These are phyloP conservation scores for Dasypogon diadema DNA, from an alignment of 2,888 invertebrate genomes.

Conservation along the genomic window DNA sequence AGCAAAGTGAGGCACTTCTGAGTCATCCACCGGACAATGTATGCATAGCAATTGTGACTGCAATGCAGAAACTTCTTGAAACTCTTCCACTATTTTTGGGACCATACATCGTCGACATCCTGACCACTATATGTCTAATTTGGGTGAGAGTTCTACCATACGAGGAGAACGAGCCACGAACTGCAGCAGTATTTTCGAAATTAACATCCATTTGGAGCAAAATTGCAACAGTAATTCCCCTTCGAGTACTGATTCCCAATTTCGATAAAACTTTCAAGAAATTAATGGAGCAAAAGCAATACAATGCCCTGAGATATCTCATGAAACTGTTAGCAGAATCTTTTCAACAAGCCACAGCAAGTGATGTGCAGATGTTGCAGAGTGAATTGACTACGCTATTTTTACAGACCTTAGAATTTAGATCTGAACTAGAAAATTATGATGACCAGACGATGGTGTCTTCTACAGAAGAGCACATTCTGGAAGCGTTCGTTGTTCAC, in stretches of 20 bases:
- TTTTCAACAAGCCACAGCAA: conserved; percentile 74
- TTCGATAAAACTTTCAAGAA: conserved; percentile 75
- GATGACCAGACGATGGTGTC: conserved; percentile 69
- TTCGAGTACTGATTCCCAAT: conserved; percentile 82
- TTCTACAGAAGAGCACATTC: conserved; percentile 78
- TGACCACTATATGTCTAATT: conserved; percentile 75
- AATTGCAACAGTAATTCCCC: conserved; percentile 76
- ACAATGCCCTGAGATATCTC: conserved; percentile 74
- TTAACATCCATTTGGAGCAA: conserved; percentile 75
- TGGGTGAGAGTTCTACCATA: conserved; percentile 70
- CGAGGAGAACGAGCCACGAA: conserved; percentile 68
- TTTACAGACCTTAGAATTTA: conserved; percentile 77
- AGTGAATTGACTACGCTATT: conserved; percentile 81
- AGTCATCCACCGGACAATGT: conserved; percentile 63
- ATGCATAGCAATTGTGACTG: conserved; percentile 73
- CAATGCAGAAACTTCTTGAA: conserved; percentile 85
- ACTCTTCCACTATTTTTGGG: conserved; percentile 86
- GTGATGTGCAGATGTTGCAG: conserved; percentile 76
- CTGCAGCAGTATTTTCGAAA: conserved; percentile 72
- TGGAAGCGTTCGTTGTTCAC: conserved; percentile 82
- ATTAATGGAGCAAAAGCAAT: conserved; percentile 72
- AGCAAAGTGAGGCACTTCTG: conserved; percentile 71
- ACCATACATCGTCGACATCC: conserved; percentile 82
- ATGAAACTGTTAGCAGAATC: conserved; percentile 83
- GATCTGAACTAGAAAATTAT: conserved; percentile 71